These are phyloP conservation scores for Setophaga coronata DNA, from an alignment of 2,113 vertebrate species.

Conservation along the genomic window DNA sequence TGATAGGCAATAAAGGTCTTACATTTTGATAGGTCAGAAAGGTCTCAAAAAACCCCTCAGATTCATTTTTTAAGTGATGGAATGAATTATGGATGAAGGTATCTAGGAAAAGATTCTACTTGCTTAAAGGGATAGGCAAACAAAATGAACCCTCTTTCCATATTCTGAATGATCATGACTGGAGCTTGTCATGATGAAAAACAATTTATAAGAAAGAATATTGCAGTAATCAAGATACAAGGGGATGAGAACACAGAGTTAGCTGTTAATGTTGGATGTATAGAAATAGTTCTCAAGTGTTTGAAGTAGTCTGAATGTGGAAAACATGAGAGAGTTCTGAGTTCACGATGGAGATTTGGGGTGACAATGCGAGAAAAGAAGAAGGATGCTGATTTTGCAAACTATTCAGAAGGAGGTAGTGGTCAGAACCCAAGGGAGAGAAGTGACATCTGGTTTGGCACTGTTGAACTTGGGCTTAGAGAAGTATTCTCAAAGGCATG, in stretches of 20 bases:
- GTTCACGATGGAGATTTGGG: neutral
- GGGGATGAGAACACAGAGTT: neutral
- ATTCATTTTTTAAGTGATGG: neutral
- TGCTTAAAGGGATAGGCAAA: neutral
- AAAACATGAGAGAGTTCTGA: neutral
- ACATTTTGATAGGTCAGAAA: neutral
- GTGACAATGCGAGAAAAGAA: neutral
- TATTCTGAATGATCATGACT: neutral
- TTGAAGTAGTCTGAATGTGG: neutral
- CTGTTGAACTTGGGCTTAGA: neutral
- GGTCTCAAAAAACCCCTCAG: fast-evolving
- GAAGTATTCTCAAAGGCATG: neutral
- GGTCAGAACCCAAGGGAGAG: neutral
- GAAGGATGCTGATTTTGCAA: neutral
- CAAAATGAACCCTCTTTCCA: neutral
- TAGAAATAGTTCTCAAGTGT: neutral
- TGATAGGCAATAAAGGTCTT: neutral
- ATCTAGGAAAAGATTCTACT: neutral
- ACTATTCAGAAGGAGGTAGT: neutral
- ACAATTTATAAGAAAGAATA: neutral
- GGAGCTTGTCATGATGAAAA: neutral
- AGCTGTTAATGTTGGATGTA: neutral
- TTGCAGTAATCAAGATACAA: neutral
- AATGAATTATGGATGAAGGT: neutral
- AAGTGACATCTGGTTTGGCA: neutral